These are phyloP conservation scores for Hemicentrotus pulcherrimus DNA, from an alignment of 35 echinoderm and acorn worm species.

Conservation along the genomic window DNA sequence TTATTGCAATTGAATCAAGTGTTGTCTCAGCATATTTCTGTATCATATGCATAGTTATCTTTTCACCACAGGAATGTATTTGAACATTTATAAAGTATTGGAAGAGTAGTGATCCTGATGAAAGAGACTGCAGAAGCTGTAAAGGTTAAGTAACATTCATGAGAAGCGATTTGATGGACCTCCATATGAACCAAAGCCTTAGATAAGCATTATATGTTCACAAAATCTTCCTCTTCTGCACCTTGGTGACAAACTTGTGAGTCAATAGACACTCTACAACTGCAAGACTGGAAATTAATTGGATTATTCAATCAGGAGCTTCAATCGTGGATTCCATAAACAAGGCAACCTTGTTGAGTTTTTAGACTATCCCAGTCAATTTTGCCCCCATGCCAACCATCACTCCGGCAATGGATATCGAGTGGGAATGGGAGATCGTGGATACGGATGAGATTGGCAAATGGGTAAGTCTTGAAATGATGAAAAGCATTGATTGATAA, in stretches of 20 bases:
- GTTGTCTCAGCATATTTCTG: no score
- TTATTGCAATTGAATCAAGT: no score
- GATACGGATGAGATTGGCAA: constrained; percentile 75
- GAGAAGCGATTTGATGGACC: no score
- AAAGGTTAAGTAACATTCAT: no score
- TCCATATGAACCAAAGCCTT: no score
- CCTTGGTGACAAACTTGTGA: no score
- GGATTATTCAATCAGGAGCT: neutral
- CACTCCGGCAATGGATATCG: constrained; percentile 51
- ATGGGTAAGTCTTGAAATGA: constrained; percentile 58
- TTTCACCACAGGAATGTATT: neutral
- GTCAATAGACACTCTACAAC: neutral
- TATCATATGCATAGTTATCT: neutral
- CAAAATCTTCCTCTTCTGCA: no score
- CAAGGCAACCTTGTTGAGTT: neutral
- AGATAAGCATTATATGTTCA: no score
- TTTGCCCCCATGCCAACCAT: constrained; percentile 44
- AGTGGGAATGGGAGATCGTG: constrained; percentile 77
- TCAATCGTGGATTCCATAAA: neutral
- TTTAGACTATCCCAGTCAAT: neutral
- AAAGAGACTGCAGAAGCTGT: neutral
- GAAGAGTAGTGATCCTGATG: neutral
- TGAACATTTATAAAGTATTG: neutral
- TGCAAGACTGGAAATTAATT: constrained; percentile 4
- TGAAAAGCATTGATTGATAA: neutral